Conservation (phyloP, 2,797 vertebrate genomes). For the Helostoma temminkii region DNA sequence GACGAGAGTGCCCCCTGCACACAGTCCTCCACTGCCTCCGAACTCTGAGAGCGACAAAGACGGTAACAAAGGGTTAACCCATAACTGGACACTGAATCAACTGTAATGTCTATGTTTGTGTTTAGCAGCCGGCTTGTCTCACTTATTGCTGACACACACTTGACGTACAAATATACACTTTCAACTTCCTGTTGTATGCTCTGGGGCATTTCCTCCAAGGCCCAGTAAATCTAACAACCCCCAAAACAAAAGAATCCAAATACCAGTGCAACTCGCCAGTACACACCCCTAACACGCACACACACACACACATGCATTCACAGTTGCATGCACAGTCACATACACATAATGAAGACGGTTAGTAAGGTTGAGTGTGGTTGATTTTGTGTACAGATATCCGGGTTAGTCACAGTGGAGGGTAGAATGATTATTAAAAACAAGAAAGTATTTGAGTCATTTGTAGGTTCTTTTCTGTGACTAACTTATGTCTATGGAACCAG, state of each 20-base stretch:
- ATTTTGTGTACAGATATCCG: conserved; percentile 38
- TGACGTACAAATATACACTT: conserved; percentile 51
- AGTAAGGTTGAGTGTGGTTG: conserved; percentile 63
- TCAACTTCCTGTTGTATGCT: conserved; percentile 78
- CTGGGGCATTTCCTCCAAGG: conserved; percentile 74
- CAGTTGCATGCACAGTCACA: conserved; percentile 8
- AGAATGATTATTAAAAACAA: conserved; percentile 42
- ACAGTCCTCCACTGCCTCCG: conserved; percentile 94
- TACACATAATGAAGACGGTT: conserved; percentile 30
- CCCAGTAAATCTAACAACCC: conserved; percentile 48
- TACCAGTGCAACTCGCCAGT: conserved; percentile 23
- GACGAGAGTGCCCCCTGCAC: conserved; percentile 93
- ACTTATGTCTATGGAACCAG: too few relatives aligned
- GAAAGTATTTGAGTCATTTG: conserved; percentile 31
- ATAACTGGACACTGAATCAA: conserved; percentile 47
- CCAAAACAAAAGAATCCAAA: conserved; percentile 59
- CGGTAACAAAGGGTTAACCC: conserved; percentile 56
- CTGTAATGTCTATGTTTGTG: conserved; percentile 58
- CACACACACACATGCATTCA: conserved; percentile 24
- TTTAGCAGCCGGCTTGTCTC: conserved; percentile 55
- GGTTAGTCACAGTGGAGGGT: conserved; percentile 52
- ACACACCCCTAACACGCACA: conserved; percentile 13
- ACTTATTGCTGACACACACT: conserved; percentile 54
- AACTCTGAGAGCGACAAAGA: conserved; percentile 81
- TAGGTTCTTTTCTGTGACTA: too few relatives aligned